phyloP scores from a whole-genome alignment of 2,797 vertebrate genomes.

The Decapterus maruadsi region DNA sequence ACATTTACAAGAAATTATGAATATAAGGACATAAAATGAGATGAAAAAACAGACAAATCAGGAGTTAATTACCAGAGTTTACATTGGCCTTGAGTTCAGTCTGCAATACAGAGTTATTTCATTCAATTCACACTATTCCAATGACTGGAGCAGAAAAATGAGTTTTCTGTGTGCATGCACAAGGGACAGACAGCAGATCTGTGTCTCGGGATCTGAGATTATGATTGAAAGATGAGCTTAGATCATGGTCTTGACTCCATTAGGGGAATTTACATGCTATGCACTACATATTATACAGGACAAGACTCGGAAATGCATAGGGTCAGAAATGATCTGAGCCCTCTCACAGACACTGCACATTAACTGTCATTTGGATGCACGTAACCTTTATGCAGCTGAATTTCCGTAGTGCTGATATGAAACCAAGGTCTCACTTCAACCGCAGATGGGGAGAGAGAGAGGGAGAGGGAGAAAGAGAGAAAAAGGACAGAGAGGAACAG shows the following conservation, averaged over 20 bases:
- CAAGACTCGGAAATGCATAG: conserved; percentile 27
- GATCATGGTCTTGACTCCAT: conserved; percentile 31
- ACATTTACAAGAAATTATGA: background rate
- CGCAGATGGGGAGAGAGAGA: conserved; percentile 25
- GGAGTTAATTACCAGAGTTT: background rate
- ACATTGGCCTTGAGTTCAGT: background rate
- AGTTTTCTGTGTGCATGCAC: background rate
- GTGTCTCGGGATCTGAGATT: background rate
- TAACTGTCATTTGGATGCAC: conserved; percentile 54
- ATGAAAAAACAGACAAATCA: background rate
- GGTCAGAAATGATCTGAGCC: conserved; percentile 38
- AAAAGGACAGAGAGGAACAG: conserved; percentile 55
- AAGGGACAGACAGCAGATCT: background rate
- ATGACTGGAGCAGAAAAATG: background rate
- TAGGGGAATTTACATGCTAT: conserved; percentile 16
- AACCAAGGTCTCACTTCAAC: conserved; percentile 53
- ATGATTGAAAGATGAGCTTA: background rate
- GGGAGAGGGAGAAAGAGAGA: conserved; percentile 25
- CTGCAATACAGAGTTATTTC: background rate
- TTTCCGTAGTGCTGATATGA: conserved; percentile 39
- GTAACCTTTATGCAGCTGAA: conserved; percentile 56
- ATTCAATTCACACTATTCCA: background rate
- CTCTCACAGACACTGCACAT: conserved; percentile 47
- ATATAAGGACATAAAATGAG: background rate
- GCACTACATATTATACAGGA: conserved; percentile 18